Evolutionary conservation across 2,113 vertebrate genomes (phyloP).

Genomic region (Acanthisitta chloris): DNA sequence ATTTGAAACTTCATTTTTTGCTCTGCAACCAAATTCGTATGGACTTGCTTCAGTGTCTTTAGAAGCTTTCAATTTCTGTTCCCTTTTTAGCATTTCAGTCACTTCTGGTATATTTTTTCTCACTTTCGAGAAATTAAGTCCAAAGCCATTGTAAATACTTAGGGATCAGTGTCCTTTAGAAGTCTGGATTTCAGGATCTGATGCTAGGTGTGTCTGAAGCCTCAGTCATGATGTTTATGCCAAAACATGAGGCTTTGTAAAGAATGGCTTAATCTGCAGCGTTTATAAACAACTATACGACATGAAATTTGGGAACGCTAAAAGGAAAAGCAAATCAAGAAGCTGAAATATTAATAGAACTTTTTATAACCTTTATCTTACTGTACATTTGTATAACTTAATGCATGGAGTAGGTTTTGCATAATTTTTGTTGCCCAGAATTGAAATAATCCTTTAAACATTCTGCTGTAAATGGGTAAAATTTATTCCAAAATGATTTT

Average conservation of each 20-base stretch:
- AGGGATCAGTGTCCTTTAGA: background rate
- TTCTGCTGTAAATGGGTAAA: background rate
- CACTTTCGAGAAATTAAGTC: background rate
- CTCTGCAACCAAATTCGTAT: background rate
- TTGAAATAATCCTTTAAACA: background rate
- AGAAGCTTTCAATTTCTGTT: background rate
- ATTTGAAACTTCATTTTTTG: background rate
- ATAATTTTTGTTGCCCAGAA: background rate
- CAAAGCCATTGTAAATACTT: background rate
- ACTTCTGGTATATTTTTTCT: background rate
- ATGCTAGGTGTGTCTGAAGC: background rate
- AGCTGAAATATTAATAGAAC: background rate
- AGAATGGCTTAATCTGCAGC: background rate
- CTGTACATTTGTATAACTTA: background rate
- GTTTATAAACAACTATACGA: background rate
- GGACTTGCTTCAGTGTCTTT: background rate
- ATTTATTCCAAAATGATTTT: background rate
- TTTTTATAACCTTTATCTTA: background rate
- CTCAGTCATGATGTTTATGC: background rate
- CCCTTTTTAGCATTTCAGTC: background rate
- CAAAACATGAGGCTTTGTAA: background rate
- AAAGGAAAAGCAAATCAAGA: background rate
- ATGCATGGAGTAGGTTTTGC: background rate
- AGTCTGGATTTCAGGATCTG: background rate
- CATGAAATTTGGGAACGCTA: background rate